Percentiles rank a stretch among this genome's conserved stretches.
Evolutionary conservation across 2,888 invertebrate species (phyloP).

Genomic region (Mythimna impura): DNA sequence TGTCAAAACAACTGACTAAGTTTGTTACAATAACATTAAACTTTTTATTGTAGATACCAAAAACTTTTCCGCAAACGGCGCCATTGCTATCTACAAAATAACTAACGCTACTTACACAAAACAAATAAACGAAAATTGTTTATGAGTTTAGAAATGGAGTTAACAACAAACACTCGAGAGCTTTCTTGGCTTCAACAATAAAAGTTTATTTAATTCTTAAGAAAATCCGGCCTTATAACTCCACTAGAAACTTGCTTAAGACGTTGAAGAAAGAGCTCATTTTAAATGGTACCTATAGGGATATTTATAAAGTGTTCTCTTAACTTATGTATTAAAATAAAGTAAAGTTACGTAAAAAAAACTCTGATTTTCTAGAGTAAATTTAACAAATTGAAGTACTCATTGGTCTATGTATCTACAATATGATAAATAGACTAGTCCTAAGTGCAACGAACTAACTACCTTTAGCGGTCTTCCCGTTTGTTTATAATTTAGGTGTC

Average conservation of each 20-base stretch:
- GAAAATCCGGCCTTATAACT: constrained; percentile 65
- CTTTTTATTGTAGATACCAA: constrained; percentile 26
- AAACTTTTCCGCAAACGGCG: constrained; percentile 11
- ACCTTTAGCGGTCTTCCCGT: no score
- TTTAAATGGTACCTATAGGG: constrained; percentile 26
- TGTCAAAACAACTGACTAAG: constrained; percentile 10
- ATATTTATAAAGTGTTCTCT: constrained; percentile 21
- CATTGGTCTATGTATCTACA: background rate
- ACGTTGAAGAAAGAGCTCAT: constrained; percentile 43
- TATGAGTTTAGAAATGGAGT: constrained; percentile 55
- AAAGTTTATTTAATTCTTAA: constrained; percentile 64
- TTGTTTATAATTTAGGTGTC: no score
- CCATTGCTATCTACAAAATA: constrained; percentile 33
- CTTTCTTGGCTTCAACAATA: constrained; percentile 58
- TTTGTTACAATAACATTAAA: constrained; percentile 10
- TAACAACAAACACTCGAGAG: constrained; percentile 61
- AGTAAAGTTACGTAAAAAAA: background rate
- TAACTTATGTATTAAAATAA: constrained; percentile 20
- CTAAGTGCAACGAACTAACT: background rate
- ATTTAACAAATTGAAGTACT: background rate
- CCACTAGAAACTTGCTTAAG: constrained; percentile 66
- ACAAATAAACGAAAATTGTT: constrained; percentile 49
- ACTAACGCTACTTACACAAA: constrained; percentile 30
- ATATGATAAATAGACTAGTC: background rate
- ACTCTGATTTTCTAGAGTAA: background rate